phyloP scores from a whole-genome alignment of 1,140 invertebrate species.

The Temnothorax longispinosus region DNA sequence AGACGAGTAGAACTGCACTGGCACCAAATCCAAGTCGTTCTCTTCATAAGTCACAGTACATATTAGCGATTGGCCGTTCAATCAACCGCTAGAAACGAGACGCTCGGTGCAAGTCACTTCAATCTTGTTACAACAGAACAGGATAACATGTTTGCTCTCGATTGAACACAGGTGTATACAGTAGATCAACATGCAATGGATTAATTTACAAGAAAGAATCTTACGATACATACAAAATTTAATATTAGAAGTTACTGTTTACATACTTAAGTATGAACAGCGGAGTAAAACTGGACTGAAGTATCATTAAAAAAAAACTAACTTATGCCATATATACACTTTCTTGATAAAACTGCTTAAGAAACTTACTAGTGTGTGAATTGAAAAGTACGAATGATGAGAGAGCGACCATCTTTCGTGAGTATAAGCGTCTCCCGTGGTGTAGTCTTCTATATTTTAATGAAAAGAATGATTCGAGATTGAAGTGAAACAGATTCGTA shows the following conservation, averaged over 20 bases:
- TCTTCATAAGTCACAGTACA: background rate
- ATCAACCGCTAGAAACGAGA: background rate
- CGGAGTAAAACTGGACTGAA: constrained; percentile 6
- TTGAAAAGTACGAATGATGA: constrained; percentile 1
- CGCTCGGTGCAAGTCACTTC: background rate
- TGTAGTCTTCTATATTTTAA: constrained; percentile 56
- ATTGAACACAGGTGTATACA: background rate
- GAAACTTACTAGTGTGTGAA: background rate
- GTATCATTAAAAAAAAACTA: constrained; percentile 13
- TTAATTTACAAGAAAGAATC: constrained; percentile 72
- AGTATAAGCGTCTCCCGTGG: constrained; percentile 16
- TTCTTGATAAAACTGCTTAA: constrained; percentile 21
- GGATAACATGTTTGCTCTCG: background rate
- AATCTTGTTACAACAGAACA: background rate
- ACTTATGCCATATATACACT: constrained; percentile 12
- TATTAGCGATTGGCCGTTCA: background rate
- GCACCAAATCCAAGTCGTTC: background rate
- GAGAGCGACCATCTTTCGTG: background rate
- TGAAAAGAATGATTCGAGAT: constrained; percentile 65
- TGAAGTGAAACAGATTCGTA: constrained; percentile 68
- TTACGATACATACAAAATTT: constrained; percentile 59
- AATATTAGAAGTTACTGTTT: constrained; percentile 59
- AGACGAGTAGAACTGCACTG: background rate
- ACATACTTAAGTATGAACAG: constrained; percentile 3
- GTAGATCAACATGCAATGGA: constrained; percentile 3